Base-by-base conservation (phyloP, 35 echinoderm and acorn worm genomes). In the Anneissia japonica region DNA sequence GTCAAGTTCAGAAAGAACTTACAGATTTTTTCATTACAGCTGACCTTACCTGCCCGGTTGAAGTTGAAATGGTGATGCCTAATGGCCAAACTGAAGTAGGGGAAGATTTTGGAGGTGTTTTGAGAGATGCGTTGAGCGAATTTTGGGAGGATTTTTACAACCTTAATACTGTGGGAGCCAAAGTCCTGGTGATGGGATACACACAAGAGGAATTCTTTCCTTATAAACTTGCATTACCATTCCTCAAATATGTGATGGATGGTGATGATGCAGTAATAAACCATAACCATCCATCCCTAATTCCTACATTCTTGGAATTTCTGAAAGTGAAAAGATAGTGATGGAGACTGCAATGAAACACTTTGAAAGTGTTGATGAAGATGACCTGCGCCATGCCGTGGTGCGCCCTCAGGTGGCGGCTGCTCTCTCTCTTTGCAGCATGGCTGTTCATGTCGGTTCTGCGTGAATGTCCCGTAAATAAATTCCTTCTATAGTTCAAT, bases 121-220 rank as follows among this genome's bases (percentile, higher is more conserved):
- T 83, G 21, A 83, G 81, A 35, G 81, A 83, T 30, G 30, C 43
- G 0, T 9, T 83, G 0, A 32, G 40, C 6, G 81, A 83, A 46
- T 83, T 3, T 35, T 83, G 81, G 81, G 41, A 83, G 41, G 81
- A 41, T 12, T 83, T 83, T 31, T 83, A 83, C 19, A 64, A 64
- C 26, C 26, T 23, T 9, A 16, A 64, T 23, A 64, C 51, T 12
- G 6, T 64, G 19, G 51, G 51, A 12, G 51, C 51, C 11, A 64
- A 64, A 64, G 51, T 64, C 26, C 51, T 64, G 5, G 51, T 64
- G 11, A 64, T 64, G 9, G 51, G 51, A 6, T 64, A 64, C 21
- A 64, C 11, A 26, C 51, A 64, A 26, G 51, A 64, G 26, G 21
- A 23, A 19, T 64, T 64, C 19, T 43, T 64, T 26, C 51, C 51